These are phyloP conservation scores for Sciurus carolinensis DNA, from an alignment of 2,797 vertebrate genomes.

Conservation along the genomic window DNA sequence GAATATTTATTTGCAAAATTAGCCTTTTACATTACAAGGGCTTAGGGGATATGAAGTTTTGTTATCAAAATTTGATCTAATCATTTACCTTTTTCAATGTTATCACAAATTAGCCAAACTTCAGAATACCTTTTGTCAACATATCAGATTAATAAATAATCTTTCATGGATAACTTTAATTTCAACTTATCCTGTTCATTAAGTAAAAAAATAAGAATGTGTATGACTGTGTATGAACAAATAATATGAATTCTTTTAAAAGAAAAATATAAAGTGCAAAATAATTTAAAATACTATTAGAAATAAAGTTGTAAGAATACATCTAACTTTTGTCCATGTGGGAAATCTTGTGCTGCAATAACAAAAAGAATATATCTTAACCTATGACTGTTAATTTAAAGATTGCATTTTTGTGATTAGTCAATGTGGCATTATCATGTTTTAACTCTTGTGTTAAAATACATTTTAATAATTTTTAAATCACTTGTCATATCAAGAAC, in stretches of 20 bases:
- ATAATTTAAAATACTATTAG: constrained; percentile 58
- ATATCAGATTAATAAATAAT: constrained; percentile 70
- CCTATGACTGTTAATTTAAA: constrained; percentile 87
- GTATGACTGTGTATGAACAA: not conserved
- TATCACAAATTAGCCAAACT: constrained; percentile 82
- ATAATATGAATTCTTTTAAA: constrained; percentile 33
- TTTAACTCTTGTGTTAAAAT: constrained; percentile 79
- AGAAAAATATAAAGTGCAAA: constrained; percentile 56
- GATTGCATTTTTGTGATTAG: constrained; percentile 81
- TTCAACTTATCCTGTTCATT: not conserved
- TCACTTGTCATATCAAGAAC: not conserved
- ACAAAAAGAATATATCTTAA: constrained; percentile 87
- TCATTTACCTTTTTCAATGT: constrained; percentile 85
- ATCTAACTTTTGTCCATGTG: constrained; percentile 36
- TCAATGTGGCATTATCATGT: constrained; percentile 85
- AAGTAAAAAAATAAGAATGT: constrained; percentile 28
- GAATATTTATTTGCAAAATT: constrained; percentile 87
- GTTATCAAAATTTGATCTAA: constrained; percentile 87
- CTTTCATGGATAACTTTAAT: constrained; percentile 65
- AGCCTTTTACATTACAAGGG: constrained; percentile 92
- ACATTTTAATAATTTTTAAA: too few relatives aligned
- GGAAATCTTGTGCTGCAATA: constrained; percentile 67
- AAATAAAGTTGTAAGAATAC: constrained; percentile 52
- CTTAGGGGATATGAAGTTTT: constrained; percentile 85
- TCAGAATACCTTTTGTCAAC: constrained; percentile 85